Base-by-base conservation (phyloP, 2,113 vertebrate species). In the Ascaphus truei region DNA sequence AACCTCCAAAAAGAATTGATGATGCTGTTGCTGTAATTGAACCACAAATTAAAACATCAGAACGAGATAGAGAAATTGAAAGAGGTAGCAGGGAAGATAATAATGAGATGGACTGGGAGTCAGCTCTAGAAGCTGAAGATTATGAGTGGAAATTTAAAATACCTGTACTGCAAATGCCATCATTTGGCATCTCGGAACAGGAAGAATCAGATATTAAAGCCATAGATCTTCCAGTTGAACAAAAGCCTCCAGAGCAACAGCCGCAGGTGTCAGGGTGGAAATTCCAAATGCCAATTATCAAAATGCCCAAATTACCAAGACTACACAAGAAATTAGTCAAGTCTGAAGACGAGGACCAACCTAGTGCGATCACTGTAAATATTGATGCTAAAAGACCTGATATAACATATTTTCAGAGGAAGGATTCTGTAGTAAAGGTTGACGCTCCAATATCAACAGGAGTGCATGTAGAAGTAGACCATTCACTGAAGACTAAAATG, bases 161-260 rank as follows among this genome's bases (percentile, higher is more conserved):
- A 25, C 73, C 60, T 0, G 60, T 39, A 3, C 56, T 80, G 0
- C 36, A 18, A 26, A 75, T 61, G 9, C 75, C 80, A 0, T 75
- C 41, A 27, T 76, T 76, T 59, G 72, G 16, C 1, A 16, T 79
- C 65, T 71, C 45, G 65, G 39, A 63, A 13, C 3, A 62, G 7
- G 50, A 55, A 50, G 36, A 57, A 62, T 1, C 0, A 30, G 29
- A 9, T 51, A 27, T 0, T 61, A 75, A 47, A 25, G 66, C 37
- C 45, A 0, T 29, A 62, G 0, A 11, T 62, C 15, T 29, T 47
- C 66, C 78, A 30, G 1, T 30, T 0, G 1, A 65, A 0, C 22
- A 74, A 47, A 67, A 48, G 20, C 7, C n/a, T 4, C n/a, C 79
- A 12, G 77, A 75, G 66, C 5, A 45, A 30, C 76, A 76, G 58